These are phyloP conservation scores for Anas capensis DNA, from an alignment of 2,797 vertebrate species.

Conservation along the genomic window DNA sequence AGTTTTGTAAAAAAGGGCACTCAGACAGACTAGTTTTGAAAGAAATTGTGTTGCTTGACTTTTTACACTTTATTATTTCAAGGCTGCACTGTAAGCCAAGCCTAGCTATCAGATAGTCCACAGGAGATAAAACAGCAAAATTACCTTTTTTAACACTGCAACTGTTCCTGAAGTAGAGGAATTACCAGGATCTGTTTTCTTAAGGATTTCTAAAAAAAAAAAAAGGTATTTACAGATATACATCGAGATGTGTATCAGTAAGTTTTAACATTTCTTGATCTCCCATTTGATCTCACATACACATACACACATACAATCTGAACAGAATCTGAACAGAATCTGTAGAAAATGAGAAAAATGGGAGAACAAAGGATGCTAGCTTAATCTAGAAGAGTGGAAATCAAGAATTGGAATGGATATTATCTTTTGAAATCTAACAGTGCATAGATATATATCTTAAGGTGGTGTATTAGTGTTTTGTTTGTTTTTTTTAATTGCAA, in stretches of 20 bases:
- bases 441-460: not conserved
- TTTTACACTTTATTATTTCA: slow-evolving; percentile 7
- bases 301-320: accelerated
- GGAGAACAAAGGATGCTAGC: not conserved
- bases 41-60: not conserved
- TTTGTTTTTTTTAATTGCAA: not conserved
- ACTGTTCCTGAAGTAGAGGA: not conserved
- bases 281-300: not conserved
- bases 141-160: not conserved
- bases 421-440: not conserved
- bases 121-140: not conserved
- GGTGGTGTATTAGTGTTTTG: no score
- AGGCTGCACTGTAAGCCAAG: not conserved
- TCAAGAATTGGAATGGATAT: not conserved
- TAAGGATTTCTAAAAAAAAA: not conserved
- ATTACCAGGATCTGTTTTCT: not conserved
- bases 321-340: not conserved
- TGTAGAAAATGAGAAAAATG: not conserved
- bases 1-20: not conserved
- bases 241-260: not conserved
- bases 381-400: not conserved
- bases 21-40: not conserved
- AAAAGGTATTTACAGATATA: not conserved
- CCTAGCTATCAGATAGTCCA: not conserved
- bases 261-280: not conserved